phyloP scores from a whole-genome alignment of 2,797 vertebrate species.

The Chelon labrosus region DNA sequence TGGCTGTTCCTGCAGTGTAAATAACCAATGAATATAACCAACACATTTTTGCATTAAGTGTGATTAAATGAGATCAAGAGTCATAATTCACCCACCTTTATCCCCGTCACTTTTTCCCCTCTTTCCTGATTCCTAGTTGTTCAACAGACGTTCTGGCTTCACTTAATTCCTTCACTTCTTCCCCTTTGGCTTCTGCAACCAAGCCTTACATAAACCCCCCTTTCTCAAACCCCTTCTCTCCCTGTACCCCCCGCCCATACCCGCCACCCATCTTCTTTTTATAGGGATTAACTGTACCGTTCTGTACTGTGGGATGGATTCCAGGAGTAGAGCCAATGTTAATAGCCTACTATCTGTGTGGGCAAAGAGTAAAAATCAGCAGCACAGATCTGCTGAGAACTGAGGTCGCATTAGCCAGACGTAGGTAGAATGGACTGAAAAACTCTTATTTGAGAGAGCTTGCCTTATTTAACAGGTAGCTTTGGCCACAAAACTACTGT shows the following conservation, averaged over 20 bases:
- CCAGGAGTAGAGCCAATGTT: slow-evolving; percentile 69
- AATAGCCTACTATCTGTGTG: slow-evolving; percentile 72
- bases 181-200: slow-evolving; percentile 3
- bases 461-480: no score
- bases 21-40: no score
- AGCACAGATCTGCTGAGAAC: slow-evolving; percentile 16
- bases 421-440: neutral
- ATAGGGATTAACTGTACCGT: slow-evolving; percentile 73
- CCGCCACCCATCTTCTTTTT: slow-evolving; percentile 45
- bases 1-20: neutral
- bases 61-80: neutral
- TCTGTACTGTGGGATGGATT: slow-evolving; percentile 62
- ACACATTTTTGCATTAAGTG: neutral
- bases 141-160: neutral
- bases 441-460: neutral
- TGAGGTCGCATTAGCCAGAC: neutral
- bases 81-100: neutral
- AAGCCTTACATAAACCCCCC: neutral
- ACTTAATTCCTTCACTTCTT: slow-evolving; percentile 8
- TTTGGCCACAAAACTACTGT: no score
- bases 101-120: slow-evolving; percentile 9
- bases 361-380: slow-evolving; percentile 37
- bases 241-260: neutral
- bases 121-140: slow-evolving; percentile 15
- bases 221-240: neutral